Evolutionary conservation across 2,113 vertebrate genomes (phyloP).

Genomic region (Mobula birostris): DNA sequence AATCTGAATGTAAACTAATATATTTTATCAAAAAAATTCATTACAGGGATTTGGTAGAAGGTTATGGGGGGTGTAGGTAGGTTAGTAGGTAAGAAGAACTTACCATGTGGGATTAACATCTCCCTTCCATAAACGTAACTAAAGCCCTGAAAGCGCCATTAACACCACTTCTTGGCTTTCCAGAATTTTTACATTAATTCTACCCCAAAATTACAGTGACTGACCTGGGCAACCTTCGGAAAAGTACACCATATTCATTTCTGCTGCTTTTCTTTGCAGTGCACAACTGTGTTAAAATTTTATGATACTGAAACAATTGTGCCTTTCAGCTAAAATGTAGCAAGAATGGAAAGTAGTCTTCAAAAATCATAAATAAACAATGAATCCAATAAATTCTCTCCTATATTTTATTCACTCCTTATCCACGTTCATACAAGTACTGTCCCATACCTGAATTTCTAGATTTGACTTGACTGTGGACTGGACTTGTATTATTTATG

Average conservation of each 20-base stretch:
- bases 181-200: background rate
- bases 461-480: conserved; percentile 55
- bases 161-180: background rate
- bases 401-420: background rate
- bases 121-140: too few relatives aligned
- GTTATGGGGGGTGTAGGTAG: background rate
- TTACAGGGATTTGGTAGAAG: background rate
- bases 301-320: background rate
- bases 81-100: background rate
- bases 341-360: background rate
- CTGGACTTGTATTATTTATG: conserved; percentile 29
- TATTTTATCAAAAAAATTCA: background rate
- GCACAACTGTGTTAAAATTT: background rate
- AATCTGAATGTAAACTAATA: background rate
- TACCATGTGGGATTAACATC: too few relatives aligned
- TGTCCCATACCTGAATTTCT: conserved; percentile 64
- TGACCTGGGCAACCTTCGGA: background rate
- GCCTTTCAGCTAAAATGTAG: background rate
- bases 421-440: background rate
- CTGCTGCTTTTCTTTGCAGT: background rate
- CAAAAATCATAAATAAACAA: background rate
- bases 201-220: background rate
- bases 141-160: background rate
- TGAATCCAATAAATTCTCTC: background rate
- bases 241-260: background rate